phyloP scores from a whole-genome alignment of 1,140 invertebrate species.

The Holotrichia oblita region DNA sequence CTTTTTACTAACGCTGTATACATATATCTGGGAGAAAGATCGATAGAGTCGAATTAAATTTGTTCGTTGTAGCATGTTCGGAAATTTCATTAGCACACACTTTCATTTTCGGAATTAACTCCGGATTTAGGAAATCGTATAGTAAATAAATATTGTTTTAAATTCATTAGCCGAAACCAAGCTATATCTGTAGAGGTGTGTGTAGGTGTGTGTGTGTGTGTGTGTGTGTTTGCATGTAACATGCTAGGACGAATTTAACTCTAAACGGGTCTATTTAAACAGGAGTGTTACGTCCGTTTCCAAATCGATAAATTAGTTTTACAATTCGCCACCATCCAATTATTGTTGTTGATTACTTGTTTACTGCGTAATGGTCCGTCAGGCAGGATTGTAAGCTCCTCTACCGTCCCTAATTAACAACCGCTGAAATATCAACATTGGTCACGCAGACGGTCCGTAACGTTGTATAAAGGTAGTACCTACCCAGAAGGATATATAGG shows the following conservation, averaged over 20 bases:
- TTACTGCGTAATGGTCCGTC: conserved; percentile 43
- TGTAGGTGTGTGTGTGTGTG: too few relatives aligned
- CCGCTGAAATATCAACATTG: conserved; percentile 11
- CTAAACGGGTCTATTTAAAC: conserved; percentile 36
- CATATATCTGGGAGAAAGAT: neutral
- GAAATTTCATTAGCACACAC: conserved; percentile 33
- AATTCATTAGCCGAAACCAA: conserved; percentile 40
- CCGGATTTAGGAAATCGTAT: neutral
- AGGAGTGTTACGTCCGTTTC: conserved; percentile 25
- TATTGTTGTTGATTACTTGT: conserved; percentile 45
- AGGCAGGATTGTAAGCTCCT: conserved; percentile 11
- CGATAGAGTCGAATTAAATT: neutral
- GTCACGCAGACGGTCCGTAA: neutral
- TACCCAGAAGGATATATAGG: too few relatives aligned
- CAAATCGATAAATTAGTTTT: conserved; percentile 46
- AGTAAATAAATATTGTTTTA: conserved; percentile 39
- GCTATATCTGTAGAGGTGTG: too few relatives aligned
- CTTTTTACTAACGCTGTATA: too few relatives aligned
- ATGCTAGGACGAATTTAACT: conserved; percentile 25
- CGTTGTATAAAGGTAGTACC: too few relatives aligned
- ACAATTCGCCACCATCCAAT: conserved; percentile 42
- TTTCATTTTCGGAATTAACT: conserved; percentile 37
- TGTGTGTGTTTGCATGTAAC: neutral
- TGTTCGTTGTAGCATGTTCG: neutral
- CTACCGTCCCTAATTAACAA: conserved; percentile 30